Base-by-base conservation (phyloP, 2,888 invertebrate species). In the Mycogona germanica region DNA sequence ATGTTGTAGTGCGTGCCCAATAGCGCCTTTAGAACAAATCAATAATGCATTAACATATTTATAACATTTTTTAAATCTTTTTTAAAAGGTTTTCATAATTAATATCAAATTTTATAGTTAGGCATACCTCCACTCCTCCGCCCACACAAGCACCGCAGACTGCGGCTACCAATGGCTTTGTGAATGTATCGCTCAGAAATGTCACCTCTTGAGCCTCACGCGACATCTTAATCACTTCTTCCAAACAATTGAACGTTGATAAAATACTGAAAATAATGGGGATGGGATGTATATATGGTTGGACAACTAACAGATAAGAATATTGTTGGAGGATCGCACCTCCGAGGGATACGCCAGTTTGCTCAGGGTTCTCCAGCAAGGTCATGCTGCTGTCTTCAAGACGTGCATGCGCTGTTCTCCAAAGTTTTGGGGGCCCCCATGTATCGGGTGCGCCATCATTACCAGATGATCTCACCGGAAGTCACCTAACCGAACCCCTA, bases 81-180 rank as follows among this genome's bases (percentile, higher is more conserved):
- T n/a, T n/a, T n/a, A n/a, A n/a, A n/a, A n/a, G n/a, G n/a, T n/a
- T n/a, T n/a, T n/a, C n/a, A n/a, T 12, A 35, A 56, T 46, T 56
- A 23, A 14, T 14, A 28, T 23, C 14, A 46, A 30, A 42, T n/a
- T 42, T 61, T n/a, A n/a, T n/a, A n/a, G n/a, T n/a, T n/a, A n/a
- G n/a, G n/a, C n/a, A 61, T 59, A 92, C 85, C 75, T 98, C 98
- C n/a, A 97, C 72, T 0, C 98, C 98, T 30, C 97, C 95, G 21
- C 98, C 98, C 21, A 99, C 76, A 68, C 96, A 97, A 21, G 81
- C 77, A 12, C 98, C 98, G 76, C 88, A 88, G 60, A 99, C 93
- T 26, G 98, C 98, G 26, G 97, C 93, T 25, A 99, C 80, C 62
- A 88, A 77, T 1, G 98, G 98, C 69, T 97, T 98, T 26, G 74